These are phyloP conservation scores for Vimba vimba DNA, from an alignment of 2,113 vertebrate genomes.

Conservation along the genomic window DNA sequence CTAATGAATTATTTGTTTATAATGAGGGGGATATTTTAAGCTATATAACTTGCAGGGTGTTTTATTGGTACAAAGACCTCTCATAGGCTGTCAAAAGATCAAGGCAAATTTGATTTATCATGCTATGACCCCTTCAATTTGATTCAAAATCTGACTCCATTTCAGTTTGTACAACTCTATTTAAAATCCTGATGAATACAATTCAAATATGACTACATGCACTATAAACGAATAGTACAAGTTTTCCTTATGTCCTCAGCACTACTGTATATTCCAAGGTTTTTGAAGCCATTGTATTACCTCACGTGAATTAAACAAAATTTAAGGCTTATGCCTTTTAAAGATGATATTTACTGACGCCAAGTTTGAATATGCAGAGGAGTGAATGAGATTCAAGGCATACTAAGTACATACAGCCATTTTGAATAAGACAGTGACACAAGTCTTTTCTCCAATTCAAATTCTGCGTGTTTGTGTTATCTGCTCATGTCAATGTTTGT, in stretches of 20 bases:
- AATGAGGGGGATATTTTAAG: too few species aligned
- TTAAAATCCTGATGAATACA: neutral
- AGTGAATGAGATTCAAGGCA: neutral
- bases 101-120: too few species aligned
- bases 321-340: neutral
- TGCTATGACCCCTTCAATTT: too few species aligned
- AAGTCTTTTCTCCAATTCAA: neutral
- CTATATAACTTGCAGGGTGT: too few species aligned
- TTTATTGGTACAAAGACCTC: too few species aligned
- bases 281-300: neutral
- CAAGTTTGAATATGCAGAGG: neutral
- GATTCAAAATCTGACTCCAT: too few species aligned
- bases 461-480: neutral
- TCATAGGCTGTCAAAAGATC: too few species aligned
- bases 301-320: neutral
- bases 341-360: neutral
- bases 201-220: neutral
- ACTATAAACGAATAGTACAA: too few species aligned
- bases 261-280: neutral
- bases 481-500: constrained; percentile 18
- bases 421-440: neutral
- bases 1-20: too few species aligned
- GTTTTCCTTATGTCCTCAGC: neutral
- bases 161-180: too few species aligned
- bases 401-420: neutral